Evolutionary conservation across 2,113 vertebrate genomes (phyloP).

Genomic region (Bubalus kerabau): DNA sequence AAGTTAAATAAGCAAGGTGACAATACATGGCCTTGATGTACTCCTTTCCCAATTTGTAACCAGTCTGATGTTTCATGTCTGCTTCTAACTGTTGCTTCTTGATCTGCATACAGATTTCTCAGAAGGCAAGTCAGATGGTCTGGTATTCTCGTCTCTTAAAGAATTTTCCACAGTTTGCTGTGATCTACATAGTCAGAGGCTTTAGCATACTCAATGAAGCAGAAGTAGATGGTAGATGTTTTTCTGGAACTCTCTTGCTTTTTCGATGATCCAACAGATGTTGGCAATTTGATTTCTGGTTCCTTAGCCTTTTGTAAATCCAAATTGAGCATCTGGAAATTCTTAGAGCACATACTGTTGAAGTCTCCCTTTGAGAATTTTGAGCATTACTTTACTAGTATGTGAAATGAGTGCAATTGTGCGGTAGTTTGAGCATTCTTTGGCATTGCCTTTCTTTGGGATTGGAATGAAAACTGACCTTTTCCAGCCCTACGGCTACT

Average conservation of each 20-base stretch:
- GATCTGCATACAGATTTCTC: neutral
- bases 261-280: neutral
- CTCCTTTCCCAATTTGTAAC: neutral
- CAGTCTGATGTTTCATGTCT: neutral
- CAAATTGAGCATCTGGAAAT: neutral
- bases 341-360: neutral
- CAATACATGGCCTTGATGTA: neutral
- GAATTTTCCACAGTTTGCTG: neutral
- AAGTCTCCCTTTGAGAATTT: neutral
- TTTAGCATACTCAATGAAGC: neutral
- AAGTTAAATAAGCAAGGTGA: too few relatives aligned
- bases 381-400: neutral
- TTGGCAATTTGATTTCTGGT: neutral
- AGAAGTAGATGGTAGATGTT: neutral
- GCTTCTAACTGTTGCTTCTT: neutral
- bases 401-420: neutral
- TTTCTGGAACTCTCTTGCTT: neutral
- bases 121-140: neutral
- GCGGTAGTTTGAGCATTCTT: neutral
- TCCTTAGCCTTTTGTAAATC: neutral
- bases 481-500: accelerated
- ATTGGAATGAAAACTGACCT: neutral
- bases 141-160: neutral
- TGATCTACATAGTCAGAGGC: neutral
- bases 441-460: neutral